Percentiles rank a stretch among this genome's conserved stretches.
These are phyloP conservation scores for Rhopalosiphum maidis DNA, from an alignment of 1,140 invertebrate species.

Conservation along the genomic window DNA sequence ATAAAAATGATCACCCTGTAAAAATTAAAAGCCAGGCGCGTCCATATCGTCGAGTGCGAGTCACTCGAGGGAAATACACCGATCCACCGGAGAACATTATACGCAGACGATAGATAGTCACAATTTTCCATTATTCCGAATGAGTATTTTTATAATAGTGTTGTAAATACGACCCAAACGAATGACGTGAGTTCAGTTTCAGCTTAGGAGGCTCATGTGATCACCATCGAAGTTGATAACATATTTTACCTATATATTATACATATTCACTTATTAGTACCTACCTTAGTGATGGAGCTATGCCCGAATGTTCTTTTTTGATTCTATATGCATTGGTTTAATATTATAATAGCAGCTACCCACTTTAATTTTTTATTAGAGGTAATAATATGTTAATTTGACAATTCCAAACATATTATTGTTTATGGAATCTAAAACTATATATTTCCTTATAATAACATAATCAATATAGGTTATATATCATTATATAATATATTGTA, in stretches of 20 bases:
- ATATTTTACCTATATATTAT: too few relatives aligned
- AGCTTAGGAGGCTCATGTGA: neutral
- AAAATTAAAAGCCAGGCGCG: neutral
- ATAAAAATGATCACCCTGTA: neutral
- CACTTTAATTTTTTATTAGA: neutral
- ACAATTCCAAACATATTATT: too few relatives aligned
- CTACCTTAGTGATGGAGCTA: neutral
- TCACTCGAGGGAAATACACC: neutral
- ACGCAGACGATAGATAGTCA: neutral
- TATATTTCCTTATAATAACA: too few relatives aligned
- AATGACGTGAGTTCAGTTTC: neutral
- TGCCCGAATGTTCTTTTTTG: neutral
- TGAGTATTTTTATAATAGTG: neutral
- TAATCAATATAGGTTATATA: too few relatives aligned
- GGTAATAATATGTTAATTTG: neutral
- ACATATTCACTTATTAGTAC: neutral
- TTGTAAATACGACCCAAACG: neutral
- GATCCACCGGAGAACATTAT: neutral
- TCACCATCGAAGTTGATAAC: too few relatives aligned
- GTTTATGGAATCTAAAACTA: too few relatives aligned
- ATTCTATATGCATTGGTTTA: neutral
- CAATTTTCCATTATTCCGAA: neutral
- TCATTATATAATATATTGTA: too few relatives aligned
- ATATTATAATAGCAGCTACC: neutral
- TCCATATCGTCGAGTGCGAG: neutral